Evolutionary conservation across 2,888 invertebrate genomes (phyloP).

Genomic region (Clostera curtula): DNA sequence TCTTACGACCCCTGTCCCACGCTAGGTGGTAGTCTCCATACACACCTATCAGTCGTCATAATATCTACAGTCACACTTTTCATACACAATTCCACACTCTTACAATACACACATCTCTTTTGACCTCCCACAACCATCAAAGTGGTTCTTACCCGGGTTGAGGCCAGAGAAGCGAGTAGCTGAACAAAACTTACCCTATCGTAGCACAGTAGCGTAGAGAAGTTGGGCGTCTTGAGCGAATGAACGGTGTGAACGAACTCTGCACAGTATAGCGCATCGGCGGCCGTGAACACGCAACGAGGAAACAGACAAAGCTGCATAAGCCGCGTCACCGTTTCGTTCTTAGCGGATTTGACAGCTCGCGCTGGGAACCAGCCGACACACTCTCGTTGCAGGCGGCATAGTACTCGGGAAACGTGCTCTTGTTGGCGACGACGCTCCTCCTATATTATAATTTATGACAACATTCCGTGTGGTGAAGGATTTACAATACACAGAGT

Average conservation of each 20-base stretch:
- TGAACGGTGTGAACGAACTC: constrained; percentile 98
- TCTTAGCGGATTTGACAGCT: constrained; percentile 91
- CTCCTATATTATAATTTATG: constrained; percentile 71
- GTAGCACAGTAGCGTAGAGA: constrained; percentile 97
- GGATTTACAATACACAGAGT: too few relatives aligned
- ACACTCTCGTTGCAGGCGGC: constrained; percentile 83
- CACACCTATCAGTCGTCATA: too few relatives aligned
- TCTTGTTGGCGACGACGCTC: constrained; percentile 95
- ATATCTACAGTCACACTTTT: too few relatives aligned
- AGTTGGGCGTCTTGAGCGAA: constrained; percentile 94
- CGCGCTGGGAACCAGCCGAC: constrained; percentile 90
- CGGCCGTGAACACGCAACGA: constrained; percentile 95
- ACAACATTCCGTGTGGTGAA: too few relatives aligned
- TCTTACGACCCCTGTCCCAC: too few relatives aligned
- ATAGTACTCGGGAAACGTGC: constrained; percentile 92
- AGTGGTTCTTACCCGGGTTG: neutral
- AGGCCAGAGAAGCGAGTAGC: neutral
- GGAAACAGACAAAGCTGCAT: constrained; percentile 97
- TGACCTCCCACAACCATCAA: neutral
- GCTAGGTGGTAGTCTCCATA: too few relatives aligned
- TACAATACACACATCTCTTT: too few relatives aligned
- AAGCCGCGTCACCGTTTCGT: constrained; percentile 97
- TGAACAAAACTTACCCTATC: constrained; percentile 84
- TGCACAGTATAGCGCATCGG: constrained; percentile 97
- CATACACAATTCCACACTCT: too few relatives aligned